These are phyloP conservation scores for Ochlodes sylvanus DNA, from an alignment of 2,888 invertebrate species.

Conservation along the genomic window DNA sequence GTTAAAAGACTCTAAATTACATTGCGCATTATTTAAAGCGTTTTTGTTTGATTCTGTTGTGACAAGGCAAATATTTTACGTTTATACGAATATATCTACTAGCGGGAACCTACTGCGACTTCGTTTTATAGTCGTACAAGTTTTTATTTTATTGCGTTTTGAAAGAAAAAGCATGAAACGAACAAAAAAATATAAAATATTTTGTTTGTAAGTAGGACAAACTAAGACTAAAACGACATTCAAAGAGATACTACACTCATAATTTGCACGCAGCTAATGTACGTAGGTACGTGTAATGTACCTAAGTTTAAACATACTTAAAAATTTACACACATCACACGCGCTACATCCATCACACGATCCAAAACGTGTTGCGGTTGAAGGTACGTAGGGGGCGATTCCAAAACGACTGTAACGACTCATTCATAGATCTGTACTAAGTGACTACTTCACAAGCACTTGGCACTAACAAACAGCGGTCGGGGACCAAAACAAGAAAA, in stretches of 20 bases:
- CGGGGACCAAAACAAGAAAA: conserved; percentile 64
- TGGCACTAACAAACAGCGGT: conserved; percentile 66
- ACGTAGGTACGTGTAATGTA: background rate
- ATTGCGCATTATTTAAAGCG: background rate
- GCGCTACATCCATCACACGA: background rate
- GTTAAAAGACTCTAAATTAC: background rate
- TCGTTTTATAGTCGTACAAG: too few relatives aligned
- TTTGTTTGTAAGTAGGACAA: too few relatives aligned
- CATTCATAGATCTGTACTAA: conserved; percentile 31
- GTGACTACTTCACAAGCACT: conserved; percentile 47
- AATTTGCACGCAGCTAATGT: too few relatives aligned
- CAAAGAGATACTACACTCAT: background rate
- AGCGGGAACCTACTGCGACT: too few relatives aligned
- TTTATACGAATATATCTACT: too few relatives aligned
- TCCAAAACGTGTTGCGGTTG: conserved; percentile 19
- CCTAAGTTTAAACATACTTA: too few relatives aligned
- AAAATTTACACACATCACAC: too few relatives aligned
- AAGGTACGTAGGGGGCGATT: conserved; percentile 9
- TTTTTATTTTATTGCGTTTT: too few relatives aligned
- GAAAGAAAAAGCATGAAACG: too few relatives aligned
- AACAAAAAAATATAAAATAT: too few relatives aligned
- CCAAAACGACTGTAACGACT: conserved; percentile 25
- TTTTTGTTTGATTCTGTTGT: background rate
- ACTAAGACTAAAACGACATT: too few relatives aligned
- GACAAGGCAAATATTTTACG: background rate